These are phyloP conservation scores for Scarus forsteni DNA, from an alignment of 2,797 vertebrate species.

Conservation along the genomic window DNA sequence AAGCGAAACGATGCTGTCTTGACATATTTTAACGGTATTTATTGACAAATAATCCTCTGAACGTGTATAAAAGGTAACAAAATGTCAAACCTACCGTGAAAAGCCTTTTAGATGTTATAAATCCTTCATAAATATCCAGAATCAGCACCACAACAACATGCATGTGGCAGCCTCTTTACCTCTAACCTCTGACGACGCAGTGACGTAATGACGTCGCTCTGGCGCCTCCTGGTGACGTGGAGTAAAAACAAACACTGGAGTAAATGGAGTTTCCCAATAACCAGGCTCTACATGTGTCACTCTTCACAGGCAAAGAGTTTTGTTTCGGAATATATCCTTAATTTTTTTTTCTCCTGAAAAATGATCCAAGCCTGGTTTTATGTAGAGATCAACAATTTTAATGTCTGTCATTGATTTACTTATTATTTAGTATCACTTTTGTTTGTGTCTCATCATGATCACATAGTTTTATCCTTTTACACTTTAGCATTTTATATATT, in stretches of 20 bases:
- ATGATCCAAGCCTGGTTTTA: too few species aligned
- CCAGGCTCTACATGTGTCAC: too few species aligned
- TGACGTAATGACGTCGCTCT: rapidly evolving
- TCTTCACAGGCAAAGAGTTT: too few species aligned
- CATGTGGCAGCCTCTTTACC: conserved; percentile 46
- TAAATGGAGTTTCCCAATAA: not conserved
- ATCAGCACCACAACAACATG: conserved; percentile 56
- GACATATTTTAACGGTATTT: rapidly evolving
- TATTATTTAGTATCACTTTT: too few species aligned
- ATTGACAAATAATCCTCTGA: rapidly evolving
- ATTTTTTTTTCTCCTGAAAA: too few species aligned
- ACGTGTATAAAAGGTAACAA: rapidly evolving
- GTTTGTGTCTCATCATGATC: too few species aligned
- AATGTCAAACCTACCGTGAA: conserved; percentile 30
- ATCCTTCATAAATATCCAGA: not conserved
- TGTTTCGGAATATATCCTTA: too few species aligned
- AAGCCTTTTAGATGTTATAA: not conserved
- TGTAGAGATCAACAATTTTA: too few species aligned
- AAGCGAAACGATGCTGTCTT: rapidly evolving
- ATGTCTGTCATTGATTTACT: too few species aligned
- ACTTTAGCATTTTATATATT: too few species aligned
- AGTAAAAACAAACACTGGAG: not conserved
- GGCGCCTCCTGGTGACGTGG: conserved; percentile 47
- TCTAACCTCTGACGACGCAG: conserved; percentile 32
- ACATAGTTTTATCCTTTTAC: too few species aligned